These are phyloP conservation scores for Microcebus griseorufus DNA, from an alignment of 2,113 vertebrate species.

Conservation along the genomic window DNA sequence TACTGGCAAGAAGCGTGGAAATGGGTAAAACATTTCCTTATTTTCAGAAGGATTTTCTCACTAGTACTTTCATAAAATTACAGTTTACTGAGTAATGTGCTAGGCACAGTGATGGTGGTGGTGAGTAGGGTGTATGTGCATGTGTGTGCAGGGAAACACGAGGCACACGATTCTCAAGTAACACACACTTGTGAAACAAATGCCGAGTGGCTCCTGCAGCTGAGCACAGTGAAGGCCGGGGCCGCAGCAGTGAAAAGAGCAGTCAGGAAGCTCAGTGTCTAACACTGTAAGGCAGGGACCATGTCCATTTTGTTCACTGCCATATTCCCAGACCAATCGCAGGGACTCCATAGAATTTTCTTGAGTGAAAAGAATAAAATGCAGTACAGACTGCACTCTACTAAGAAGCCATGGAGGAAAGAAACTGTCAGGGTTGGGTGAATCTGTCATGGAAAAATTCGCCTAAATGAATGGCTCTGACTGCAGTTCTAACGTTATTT, in stretches of 20 bases:
- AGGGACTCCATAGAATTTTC: not conserved
- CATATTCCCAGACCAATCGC: not conserved
- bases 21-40: not conserved
- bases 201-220: not conserved
- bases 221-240: not conserved
- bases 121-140: not conserved
- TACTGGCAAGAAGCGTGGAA: not conserved
- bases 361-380: constrained; percentile 5
- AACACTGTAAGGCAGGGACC: not conserved
- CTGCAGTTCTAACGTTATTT: constrained; percentile 56
- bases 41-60: not conserved
- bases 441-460: constrained; percentile 66
- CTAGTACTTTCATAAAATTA: not conserved
- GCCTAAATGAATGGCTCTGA: constrained; percentile 44
- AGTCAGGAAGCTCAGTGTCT: not conserved
- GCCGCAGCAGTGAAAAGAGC: not conserved
- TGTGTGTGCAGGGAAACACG: not conserved
- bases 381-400: not conserved
- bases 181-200: not conserved
- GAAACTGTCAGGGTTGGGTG: not conserved
- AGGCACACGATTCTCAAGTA: not conserved
- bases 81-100: not conserved
- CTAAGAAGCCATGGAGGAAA: not conserved
- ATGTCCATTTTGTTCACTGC: not conserved
- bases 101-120: not conserved